Evolutionary conservation across 1,140 invertebrate genomes (phyloP), one percentile per base, ranked within the genome.

Genomic region (Uloborus diversus): DNA sequence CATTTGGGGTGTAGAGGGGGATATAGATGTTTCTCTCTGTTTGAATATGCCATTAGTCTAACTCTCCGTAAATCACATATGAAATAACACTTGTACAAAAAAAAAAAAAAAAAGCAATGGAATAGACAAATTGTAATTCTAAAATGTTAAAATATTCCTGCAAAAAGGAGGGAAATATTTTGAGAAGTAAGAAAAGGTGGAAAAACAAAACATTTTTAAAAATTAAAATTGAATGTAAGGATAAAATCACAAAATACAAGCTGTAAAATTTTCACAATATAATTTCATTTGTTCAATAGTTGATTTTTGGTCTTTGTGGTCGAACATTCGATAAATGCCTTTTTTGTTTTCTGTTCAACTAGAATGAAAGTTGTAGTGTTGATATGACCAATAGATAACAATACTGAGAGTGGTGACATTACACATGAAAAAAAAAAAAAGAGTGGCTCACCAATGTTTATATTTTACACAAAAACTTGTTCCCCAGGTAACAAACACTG

Each of bases 371-470:
- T 51, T 20, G 14, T 27, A 51, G 27, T 59, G 65, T 30, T 79
- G 76, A 79, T 79, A 79, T 79, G 76, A 78, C 51, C 62, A 56
- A 65, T 53, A 65, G 61, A 56, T 66, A 78, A 56, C 61, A 78
- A 79, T 79, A 79, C 76, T 79, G 64, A 61, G n/a, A n/a, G 65
- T 32, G 37, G 76, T 62, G 56, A 69, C 33, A 37, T 5, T 73
- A 73, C 32, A 78, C 17, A 42, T 49, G 76, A 27, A 61, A 64
- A 61, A n/a, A n/a, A n/a, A n/a, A n/a, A n/a, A 61, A 69, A 65
- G 51, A 37, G 49, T 47, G 59, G 47, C 49, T 53, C 49, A 53
- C 61, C 32, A 32, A 64, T 64, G 51, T 69, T 56, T 33, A 23
- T 56, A 37, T 33, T 28, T 53, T 61, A 79, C 62, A 57, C 49